Conservation (phyloP, 2,797 vertebrate species). For the Hyperoplus immaculatus region DNA sequence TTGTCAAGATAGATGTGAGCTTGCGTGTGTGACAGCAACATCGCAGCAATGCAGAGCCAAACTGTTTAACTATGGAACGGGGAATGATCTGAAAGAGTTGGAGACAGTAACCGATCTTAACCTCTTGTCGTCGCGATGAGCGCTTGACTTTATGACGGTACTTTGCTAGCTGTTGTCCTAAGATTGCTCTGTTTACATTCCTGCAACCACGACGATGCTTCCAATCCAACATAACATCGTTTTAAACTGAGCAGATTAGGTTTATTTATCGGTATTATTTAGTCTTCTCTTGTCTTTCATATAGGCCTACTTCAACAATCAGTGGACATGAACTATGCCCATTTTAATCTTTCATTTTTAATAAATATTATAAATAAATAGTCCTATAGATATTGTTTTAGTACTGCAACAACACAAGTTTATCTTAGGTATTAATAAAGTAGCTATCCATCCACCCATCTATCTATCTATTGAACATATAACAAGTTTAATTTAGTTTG, state of each 20-base stretch:
- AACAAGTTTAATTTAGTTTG: not conserved
- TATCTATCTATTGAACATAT: not conserved
- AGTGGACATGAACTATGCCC: no score
- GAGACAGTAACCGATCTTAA: not conserved
- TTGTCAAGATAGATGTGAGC: not conserved
- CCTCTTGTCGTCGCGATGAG: conserved; percentile 42
- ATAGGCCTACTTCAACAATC: no score
- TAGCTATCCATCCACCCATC: no score
- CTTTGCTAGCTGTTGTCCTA: conserved; percentile 24
- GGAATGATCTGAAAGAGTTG: conserved; percentile 10
- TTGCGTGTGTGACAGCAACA: no score
- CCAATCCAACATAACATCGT: no score
- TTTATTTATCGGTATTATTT: no score
- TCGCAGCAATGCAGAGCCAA: not conserved
- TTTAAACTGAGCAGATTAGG: not conserved
- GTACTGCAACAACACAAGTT: no score
- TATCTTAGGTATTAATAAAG: no score
- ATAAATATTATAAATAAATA: no score
- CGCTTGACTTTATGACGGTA: conserved; percentile 16
- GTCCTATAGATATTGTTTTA: no score
- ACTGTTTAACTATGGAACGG: not conserved
- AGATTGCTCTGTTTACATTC: conserved; percentile 35
- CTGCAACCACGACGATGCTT: not conserved
- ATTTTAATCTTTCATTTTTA: no score
- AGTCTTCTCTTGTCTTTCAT: no score